A percentile compares a stretch with the other conserved stretches of the same genome.
Conservation (phyloP, 1,140 invertebrate genomes). For the Pseudomyrmex sp. region DNA sequence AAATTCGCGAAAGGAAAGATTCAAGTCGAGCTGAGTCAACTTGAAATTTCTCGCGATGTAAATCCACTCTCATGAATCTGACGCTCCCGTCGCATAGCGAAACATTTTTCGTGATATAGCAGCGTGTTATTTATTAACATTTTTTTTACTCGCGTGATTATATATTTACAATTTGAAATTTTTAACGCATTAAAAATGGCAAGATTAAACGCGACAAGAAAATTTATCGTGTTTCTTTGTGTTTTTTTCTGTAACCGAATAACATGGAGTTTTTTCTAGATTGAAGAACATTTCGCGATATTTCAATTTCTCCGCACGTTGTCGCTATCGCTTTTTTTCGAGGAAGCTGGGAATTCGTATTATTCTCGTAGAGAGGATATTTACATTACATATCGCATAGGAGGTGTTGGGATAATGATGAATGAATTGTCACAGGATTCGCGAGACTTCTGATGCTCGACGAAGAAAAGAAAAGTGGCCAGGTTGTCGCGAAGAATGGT, state of each 20-base stretch:
- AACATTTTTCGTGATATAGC: conserved; percentile 16
- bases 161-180: no score
- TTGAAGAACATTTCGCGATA: neutral
- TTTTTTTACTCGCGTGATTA: neutral
- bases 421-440: conserved; percentile 50
- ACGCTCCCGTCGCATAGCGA: conserved; percentile 4
- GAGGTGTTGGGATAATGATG: conserved; percentile 49
- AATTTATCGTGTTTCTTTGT: no score
- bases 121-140: neutral
- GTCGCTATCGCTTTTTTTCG: neutral
- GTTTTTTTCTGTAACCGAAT: neutral
- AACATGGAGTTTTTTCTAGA: neutral
- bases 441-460: conserved; percentile 52
- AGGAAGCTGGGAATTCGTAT: neutral
- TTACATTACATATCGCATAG: conserved; percentile 27
- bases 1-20: conserved; percentile 29
- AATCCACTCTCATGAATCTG: conserved; percentile 9
- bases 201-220: no score
- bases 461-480: conserved; percentile 64
- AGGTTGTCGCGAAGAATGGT: conserved; percentile 68
- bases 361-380: conserved; percentile 34
- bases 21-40: conserved; percentile 13
- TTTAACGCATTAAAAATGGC: no score
- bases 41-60: conserved; percentile 27
- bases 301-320: neutral